Conservation (phyloP, 2,797 vertebrate species). For the Steatocranus sp. region DNA sequence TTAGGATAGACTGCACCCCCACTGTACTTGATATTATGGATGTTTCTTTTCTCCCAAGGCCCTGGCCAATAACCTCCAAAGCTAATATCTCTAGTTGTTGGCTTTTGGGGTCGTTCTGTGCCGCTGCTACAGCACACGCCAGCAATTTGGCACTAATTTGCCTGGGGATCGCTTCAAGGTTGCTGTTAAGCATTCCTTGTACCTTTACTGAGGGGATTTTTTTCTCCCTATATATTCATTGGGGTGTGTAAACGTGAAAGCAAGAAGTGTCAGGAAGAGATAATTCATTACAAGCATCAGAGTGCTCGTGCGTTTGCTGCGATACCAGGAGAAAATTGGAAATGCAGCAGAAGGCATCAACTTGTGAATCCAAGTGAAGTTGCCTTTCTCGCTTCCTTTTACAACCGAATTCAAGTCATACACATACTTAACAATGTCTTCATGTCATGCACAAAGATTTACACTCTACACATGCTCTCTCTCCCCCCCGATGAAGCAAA, state of each 20-base stretch:
- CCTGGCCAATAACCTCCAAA: slow-evolving; percentile 53
- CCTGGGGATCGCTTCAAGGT: slow-evolving; percentile 51
- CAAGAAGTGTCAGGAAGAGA: slow-evolving; percentile 18
- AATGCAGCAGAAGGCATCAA: neutral
- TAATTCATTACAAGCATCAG: slow-evolving; percentile 20
- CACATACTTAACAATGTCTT: neutral
- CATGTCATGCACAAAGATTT: neutral
- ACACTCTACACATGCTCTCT: neutral
- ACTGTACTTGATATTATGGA: slow-evolving; percentile 43
- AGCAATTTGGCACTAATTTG: slow-evolving; percentile 58
- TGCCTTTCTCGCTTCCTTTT: neutral
- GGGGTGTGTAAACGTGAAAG: slow-evolving; percentile 20
- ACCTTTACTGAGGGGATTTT: slow-evolving; percentile 6
- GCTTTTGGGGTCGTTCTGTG: slow-evolving; percentile 44
- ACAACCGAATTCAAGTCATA: neutral
- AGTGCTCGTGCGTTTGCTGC: slow-evolving; percentile 10
- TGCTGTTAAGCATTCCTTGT: slow-evolving; percentile 44
- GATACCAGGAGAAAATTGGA: slow-evolving; percentile 24
- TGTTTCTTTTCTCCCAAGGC: slow-evolving; percentile 14
- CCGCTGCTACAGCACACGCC: slow-evolving; percentile 19
- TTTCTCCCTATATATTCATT: slow-evolving; percentile 4
- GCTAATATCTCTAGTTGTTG: slow-evolving; percentile 43
- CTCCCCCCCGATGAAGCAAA: neutral
- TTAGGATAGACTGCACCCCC: neutral
- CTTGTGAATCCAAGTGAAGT: neutral